These are phyloP conservation scores for Macrotrachela quadricornifera DNA, from an alignment of 1,140 invertebrate genomes.

Conservation along the genomic window DNA sequence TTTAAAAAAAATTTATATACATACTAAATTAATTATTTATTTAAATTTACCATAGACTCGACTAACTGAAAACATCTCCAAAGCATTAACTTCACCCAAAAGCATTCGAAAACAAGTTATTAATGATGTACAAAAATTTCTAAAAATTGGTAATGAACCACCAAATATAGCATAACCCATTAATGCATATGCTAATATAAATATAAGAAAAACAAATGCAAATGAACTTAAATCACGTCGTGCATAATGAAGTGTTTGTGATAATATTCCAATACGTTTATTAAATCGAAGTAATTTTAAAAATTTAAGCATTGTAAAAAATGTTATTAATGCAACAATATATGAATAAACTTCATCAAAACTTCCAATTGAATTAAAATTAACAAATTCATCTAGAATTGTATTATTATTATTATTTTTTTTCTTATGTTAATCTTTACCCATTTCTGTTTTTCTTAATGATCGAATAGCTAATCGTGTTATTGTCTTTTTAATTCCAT, in stretches of 20 bases:
- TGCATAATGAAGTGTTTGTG: constrained; percentile 18
- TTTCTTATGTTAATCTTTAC: constrained; percentile 12
- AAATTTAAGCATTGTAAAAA: constrained; percentile 34
- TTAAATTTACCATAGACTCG: too few relatives aligned
- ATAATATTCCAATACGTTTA: constrained; percentile 26
- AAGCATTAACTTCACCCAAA: constrained; percentile 20
- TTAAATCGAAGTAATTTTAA: constrained; percentile 34
- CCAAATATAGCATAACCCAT: constrained; percentile 24
- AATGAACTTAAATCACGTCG: constrained; percentile 22
- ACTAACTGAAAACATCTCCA: too few relatives aligned
- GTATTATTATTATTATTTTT: neutral
- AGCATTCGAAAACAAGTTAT: constrained; percentile 25
- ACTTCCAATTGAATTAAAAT: constrained; percentile 32
- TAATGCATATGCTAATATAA: constrained; percentile 23
- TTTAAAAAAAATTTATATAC: too few relatives aligned
- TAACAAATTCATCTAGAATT: constrained; percentile 32
- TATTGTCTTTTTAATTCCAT: constrained; percentile 29
- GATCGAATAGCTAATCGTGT: constrained; percentile 26
- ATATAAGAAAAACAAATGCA: constrained; percentile 23
- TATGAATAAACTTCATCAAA: constrained; percentile 33
- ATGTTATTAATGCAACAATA: constrained; percentile 30
- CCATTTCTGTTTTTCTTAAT: constrained; percentile 22
- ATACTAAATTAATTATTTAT: too few relatives aligned
- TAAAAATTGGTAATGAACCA: constrained; percentile 15
- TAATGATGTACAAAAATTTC: constrained; percentile 17